Conservation (phyloP, 2,888 invertebrate species). For the Lamproptera curius region DNA sequence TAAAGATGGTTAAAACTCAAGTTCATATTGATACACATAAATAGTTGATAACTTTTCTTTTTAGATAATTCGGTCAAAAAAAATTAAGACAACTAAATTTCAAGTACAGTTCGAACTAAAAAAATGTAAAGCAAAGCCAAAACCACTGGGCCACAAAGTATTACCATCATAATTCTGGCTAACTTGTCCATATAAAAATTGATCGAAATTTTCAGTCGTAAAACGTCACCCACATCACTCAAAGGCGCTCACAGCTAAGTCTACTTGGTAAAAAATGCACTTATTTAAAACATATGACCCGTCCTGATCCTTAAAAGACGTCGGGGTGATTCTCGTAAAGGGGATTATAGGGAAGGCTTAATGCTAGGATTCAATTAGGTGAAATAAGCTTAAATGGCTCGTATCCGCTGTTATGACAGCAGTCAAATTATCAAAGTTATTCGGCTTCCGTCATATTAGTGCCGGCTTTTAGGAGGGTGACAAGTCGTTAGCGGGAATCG, state of each 20-base stretch:
- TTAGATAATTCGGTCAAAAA: no score
- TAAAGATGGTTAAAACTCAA: no score
- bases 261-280: slow-evolving; percentile 26
- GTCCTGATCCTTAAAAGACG: slow-evolving; percentile 52
- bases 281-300: slow-evolving; percentile 49
- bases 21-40: no score
- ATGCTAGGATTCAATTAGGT: slow-evolving; percentile 76
- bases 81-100: no score
- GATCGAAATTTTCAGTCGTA: no score
- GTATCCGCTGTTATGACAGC: slow-evolving; percentile 76
- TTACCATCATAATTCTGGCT: no score
- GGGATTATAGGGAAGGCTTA: slow-evolving; percentile 69
- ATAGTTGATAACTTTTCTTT: no score
- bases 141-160: no score
- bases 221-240: not conserved
- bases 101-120: no score
- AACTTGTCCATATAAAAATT: no score
- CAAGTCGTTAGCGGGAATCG: slow-evolving; percentile 39
- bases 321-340: slow-evolving; percentile 71
- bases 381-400: slow-evolving; percentile 75
- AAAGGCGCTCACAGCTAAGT: not conserved
- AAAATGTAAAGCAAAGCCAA: no score
- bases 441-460: slow-evolving; percentile 54
- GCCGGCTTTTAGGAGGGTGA: slow-evolving; percentile 40
- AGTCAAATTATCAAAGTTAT: slow-evolving; percentile 61